Conservation (phyloP, 2,113 vertebrate species). For the Phainopepla nitens region DNA sequence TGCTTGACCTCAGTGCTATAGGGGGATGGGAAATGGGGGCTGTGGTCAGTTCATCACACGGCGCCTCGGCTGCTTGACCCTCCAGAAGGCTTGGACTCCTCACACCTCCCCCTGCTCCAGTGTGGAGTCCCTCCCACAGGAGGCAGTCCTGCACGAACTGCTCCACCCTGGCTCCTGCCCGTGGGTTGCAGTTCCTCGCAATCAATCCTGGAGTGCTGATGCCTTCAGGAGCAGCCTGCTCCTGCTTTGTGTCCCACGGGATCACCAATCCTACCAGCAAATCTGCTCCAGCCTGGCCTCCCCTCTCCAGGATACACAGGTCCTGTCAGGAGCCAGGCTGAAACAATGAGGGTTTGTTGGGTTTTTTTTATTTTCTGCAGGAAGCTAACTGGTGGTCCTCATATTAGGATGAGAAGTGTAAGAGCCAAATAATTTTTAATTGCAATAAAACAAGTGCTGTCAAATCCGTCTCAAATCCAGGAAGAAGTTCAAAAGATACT, state of each 20-base stretch:
- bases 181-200: background rate
- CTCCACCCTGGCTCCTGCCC: background rate
- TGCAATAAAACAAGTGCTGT: background rate
- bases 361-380: background rate
- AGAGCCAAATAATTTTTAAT: background rate
- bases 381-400: background rate
- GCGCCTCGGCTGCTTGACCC: background rate
- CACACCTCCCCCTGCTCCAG: background rate
- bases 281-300: background rate
- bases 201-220: fast-evolving
- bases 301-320: background rate
- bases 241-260: fast-evolving
- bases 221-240: background rate
- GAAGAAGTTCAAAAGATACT: background rate
- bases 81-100: no score
- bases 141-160: background rate
- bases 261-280: fast-evolving
- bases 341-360: background rate
- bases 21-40: background rate
- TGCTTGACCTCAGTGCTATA: no score
- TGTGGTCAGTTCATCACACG: fast-evolving
- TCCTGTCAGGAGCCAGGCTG: background rate
- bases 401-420: background rate
- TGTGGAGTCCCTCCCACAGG: fast-evolving
- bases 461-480: background rate